These are phyloP conservation scores for Halocynthia aurantium DNA, from an alignment of 23 tunicate genomes.

Conservation along the genomic window DNA sequence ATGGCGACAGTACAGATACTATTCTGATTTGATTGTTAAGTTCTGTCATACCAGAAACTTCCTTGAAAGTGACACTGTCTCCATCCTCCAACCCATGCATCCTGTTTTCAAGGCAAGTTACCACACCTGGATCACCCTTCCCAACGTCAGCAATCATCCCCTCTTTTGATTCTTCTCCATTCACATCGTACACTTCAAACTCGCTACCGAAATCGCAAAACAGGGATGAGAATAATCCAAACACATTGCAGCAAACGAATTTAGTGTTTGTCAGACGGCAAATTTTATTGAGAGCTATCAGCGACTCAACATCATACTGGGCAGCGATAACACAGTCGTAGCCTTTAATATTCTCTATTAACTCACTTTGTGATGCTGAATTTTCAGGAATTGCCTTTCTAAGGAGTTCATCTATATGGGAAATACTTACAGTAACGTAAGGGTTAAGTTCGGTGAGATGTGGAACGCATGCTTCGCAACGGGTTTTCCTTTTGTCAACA, in stretches of 20 bases:
- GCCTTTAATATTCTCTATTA: no score
- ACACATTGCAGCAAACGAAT: constrained; percentile 11
- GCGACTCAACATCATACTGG: neutral
- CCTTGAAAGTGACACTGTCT: neutral
- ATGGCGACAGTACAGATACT: constrained; percentile 3
- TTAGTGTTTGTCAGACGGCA: neutral
- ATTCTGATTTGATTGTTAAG: constrained; percentile 7
- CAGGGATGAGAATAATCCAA: constrained; percentile 16
- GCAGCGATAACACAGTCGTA: neutral
- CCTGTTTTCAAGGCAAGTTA: constrained; percentile 13
- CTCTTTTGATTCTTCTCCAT: constrained; percentile 9
- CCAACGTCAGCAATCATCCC: constrained; percentile 4
- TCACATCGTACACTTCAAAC: constrained; percentile 12
- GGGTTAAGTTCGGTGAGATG: constrained; percentile 18
- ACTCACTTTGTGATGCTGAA: no score
- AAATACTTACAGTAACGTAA: constrained; percentile 1
- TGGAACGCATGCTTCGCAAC: constrained; percentile 13
- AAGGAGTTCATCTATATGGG: constrained; percentile 3
- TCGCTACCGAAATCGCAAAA: constrained; percentile 13
- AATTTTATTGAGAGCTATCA: neutral
- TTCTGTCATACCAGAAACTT: constrained; percentile 6
- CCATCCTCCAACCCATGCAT: constrained; percentile 17
- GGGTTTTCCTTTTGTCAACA: neutral
- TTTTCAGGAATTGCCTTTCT: neutral
- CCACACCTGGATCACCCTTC: neutral